Evolutionary conservation across 64 coral and sea anemone genomes (phyloP).

Genomic region (Actinia equina): DNA sequence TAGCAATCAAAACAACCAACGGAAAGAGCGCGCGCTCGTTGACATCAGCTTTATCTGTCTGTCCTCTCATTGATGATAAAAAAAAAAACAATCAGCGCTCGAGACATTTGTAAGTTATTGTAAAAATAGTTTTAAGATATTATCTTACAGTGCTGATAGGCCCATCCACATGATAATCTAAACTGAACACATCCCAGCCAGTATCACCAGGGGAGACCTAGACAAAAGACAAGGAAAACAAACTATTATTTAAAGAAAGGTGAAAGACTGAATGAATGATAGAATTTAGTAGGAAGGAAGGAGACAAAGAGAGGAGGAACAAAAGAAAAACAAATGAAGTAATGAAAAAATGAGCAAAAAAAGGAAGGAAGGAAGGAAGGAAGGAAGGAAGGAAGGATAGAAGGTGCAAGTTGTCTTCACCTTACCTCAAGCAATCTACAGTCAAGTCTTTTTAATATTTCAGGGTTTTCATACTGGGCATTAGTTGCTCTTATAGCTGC

Average conservation of each 20-base stretch:
- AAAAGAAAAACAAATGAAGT: background rate
- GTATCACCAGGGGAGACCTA: slow-evolving; percentile 93
- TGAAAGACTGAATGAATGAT: background rate
- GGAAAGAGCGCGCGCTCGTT: too few relatives aligned
- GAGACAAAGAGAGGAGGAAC: background rate
- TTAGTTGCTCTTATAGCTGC: slow-evolving; percentile 95
- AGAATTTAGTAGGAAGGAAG: background rate
- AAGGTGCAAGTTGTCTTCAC: background rate
- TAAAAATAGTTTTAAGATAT: background rate
- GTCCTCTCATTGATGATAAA: background rate
- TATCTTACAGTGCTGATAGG: slow-evolving; percentile 92
- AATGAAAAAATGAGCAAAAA: background rate
- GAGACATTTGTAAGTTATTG: background rate
- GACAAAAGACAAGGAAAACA: background rate
- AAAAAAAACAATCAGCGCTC: background rate
- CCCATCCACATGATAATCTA: slow-evolving; percentile 97
- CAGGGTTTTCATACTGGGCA: slow-evolving; percentile 95
- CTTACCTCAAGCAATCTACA: slow-evolving; percentile 87
- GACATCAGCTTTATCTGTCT: too few relatives aligned
- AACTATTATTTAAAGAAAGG: background rate
- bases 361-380: background rate
- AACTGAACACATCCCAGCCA: slow-evolving; percentile 98
- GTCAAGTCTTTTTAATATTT: slow-evolving; percentile 90
- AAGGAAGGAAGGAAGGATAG: background rate
- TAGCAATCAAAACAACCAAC: too few relatives aligned